These are phyloP conservation scores for Dasyurus viverrinus DNA, from an alignment of 2,113 vertebrate species.

Conservation along the genomic window DNA sequence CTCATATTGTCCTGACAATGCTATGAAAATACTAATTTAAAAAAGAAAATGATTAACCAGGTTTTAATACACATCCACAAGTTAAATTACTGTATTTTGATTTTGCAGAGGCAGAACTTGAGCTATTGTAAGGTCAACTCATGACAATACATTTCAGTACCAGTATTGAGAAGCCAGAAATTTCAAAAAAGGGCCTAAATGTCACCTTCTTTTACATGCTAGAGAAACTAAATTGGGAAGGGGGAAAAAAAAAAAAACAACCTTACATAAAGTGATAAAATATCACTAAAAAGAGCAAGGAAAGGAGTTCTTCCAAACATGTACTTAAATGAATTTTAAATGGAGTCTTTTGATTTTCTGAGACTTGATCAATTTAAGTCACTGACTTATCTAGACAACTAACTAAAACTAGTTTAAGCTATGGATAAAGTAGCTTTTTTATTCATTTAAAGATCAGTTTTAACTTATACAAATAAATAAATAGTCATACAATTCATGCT, in stretches of 20 bases:
- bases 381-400: not conserved
- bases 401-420: not conserved
- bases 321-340: not conserved
- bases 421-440: not conserved
- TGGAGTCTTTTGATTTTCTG: not conserved
- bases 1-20: not conserved
- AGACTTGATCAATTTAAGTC: not conserved
- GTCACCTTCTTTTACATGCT: not conserved
- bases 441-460: not conserved
- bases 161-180: not conserved
- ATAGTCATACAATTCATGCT: not conserved
- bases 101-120: not conserved
- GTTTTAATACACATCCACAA: not conserved
- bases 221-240: not conserved
- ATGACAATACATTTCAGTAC: not conserved
- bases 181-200: not conserved
- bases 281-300: not conserved
- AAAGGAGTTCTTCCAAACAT: not conserved
- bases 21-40: not conserved
- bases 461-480: not conserved
- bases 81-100: not conserved
- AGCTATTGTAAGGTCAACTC: not conserved
- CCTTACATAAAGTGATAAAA: not conserved
- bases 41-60: not conserved
- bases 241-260: too few relatives aligned